Conservation (phyloP, 2,797 vertebrate species). For the Rhabdophis nuchalis region DNA sequence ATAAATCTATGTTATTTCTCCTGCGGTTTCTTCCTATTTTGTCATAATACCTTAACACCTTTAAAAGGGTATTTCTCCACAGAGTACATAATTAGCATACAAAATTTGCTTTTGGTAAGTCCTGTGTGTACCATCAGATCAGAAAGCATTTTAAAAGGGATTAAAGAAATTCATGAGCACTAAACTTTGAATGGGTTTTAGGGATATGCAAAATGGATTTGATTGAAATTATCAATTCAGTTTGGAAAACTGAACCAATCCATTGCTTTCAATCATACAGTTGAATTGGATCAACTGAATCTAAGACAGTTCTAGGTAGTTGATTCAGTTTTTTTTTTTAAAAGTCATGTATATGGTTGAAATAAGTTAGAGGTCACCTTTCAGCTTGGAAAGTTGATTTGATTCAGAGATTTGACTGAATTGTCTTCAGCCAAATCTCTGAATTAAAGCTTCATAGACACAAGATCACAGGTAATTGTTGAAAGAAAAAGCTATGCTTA, state of each 20-base stretch:
- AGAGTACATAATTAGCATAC: neutral
- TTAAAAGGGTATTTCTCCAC: neutral
- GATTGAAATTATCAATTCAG: neutral
- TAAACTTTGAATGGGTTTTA: neutral
- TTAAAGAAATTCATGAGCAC: neutral
- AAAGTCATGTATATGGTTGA: neutral
- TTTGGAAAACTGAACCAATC: neutral
- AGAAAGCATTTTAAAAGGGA: neutral
- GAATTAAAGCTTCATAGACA: neutral
- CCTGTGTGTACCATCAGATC: neutral
- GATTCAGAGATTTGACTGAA: neutral
- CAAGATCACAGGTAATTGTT: neutral
- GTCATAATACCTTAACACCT: neutral
- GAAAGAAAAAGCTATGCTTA: neutral
- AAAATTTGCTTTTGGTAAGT: neutral
- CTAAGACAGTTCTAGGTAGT: neutral
- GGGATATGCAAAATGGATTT: neutral
- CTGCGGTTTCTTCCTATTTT: neutral
- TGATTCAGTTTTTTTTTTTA: neutral
- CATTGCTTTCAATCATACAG: neutral
- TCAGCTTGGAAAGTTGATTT: neutral
- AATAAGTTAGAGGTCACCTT: neutral
- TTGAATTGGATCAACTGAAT: neutral
- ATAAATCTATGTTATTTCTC: neutral
- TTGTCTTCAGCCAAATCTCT: neutral